Base-by-base conservation (phyloP, 2,888 invertebrate species). In the Oligia latruncula region DNA sequence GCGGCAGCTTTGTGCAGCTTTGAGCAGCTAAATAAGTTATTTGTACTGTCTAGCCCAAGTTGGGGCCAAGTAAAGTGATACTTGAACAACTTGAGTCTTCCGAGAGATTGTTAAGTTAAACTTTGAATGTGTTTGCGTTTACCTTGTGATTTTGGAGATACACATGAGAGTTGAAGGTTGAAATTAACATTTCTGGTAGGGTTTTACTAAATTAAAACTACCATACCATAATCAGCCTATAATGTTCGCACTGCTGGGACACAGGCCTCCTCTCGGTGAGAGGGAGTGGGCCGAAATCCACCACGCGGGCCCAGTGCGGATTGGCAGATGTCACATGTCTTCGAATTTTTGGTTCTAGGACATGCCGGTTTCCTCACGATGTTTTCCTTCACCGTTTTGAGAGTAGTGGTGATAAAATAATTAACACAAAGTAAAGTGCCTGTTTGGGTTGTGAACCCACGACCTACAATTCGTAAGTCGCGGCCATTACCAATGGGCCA, bases 61-160 rank as follows among this genome's bases (percentile, higher is more conserved):
- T 74, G 58, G 46, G 29, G 49, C 80, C 84, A 84, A 85, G 79
- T 84, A 65, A 85, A 87, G 77, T 85, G 87, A 84, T 85, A 87
- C 87, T 87, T 80, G 77, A 77, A 86, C 84, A 68, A 35, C 85
- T 67, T 74, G 62, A 84, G 84, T 77, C 87, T 84, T 80, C 76
- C 46, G 58, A 70, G 73, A 60, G 74, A 67, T 77, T 70, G 73
- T 60, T 75, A 67, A 66, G 74, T 87, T 85, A 87, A 76, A 64
- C n/a, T 80, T 81, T 83, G n/a, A 35, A 78, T 78, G 58, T 55
- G 66, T 71, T 55, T 71, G 55, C 35, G 29, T 71, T 86, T 82
- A 74, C 64, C 86, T 83, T 40, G 52, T 71, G 74, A 71, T 83
- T 83, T 83, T 71, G 66, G 55, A 65, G 46, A 60, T 81, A 40